Percentiles rank a stretch among this genome's conserved stretches.
These are phyloP conservation scores for Conops quadrifasciatus DNA, from an alignment of 2,888 invertebrate genomes.

Conservation along the genomic window DNA sequence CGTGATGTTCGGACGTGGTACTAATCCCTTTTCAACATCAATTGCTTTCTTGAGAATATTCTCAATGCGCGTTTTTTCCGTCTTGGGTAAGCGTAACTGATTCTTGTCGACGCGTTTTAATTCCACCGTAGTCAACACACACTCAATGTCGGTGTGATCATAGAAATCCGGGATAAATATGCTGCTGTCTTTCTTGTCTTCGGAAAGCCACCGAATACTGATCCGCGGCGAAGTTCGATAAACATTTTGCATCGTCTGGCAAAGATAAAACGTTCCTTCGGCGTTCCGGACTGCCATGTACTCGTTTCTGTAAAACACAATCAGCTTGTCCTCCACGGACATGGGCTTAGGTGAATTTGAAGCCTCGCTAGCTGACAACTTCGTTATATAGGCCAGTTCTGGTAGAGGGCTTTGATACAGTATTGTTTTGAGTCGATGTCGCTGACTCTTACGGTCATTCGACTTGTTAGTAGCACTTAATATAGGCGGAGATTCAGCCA, in stretches of 20 bases:
- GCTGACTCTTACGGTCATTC: conserved; percentile 52
- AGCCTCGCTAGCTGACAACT: conserved; percentile 72
- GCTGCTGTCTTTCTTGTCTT: conserved; percentile 67
- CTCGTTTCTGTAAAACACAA: conserved; percentile 89
- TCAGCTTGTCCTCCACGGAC: conserved; percentile 78
- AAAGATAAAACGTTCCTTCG: conserved; percentile 87
- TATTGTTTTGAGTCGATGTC: conserved; percentile 66
- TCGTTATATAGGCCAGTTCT: conserved; percentile 79
- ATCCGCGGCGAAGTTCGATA: conserved; percentile 86
- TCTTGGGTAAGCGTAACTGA: conserved; percentile 74
- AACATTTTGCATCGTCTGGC: conserved; percentile 90
- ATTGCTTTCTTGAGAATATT: conserved; percentile 86
- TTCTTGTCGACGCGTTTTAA: conserved; percentile 78
- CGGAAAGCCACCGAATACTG: conserved; percentile 89
- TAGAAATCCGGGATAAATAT: conserved; percentile 90
- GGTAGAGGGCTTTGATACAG: conserved; percentile 85
- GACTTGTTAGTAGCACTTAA: conserved; percentile 40
- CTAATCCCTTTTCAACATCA: conserved; percentile 79
- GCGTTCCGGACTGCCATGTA: conserved; percentile 91
- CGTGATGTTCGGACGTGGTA: conserved; percentile 72
- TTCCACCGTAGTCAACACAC: conserved; percentile 85
- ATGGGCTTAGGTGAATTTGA: conserved; percentile 68
- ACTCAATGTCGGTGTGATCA: conserved; percentile 89
- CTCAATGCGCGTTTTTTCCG: conserved; percentile 80
- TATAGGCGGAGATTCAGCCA: conserved; percentile 27